A percentile compares a stretch with the other conserved stretches of the same genome.
phyloP scores from a whole-genome alignment of 1,140 invertebrate genomes.

The Drosophila saltans region DNA sequence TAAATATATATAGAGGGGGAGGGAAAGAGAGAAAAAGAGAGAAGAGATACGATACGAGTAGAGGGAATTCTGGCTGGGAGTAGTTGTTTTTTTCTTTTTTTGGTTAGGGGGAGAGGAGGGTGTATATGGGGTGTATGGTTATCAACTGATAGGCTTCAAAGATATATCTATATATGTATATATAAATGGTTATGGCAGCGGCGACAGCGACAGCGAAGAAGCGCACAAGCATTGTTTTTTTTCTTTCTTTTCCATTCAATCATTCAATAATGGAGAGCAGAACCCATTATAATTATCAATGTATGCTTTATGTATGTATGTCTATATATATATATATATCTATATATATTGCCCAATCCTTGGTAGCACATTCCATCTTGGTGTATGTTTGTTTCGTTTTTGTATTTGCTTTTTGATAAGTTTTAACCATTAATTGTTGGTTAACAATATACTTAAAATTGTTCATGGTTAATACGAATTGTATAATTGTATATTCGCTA shows the following conservation, averaged over 20 bases:
- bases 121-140: too few species aligned
- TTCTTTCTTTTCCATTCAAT: not conserved
- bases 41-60: too few species aligned
- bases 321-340: slow-evolving; percentile 1
- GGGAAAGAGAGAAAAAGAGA: too few species aligned
- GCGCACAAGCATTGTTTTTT: slow-evolving; percentile 28
- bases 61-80: too few species aligned
- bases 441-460: slow-evolving; percentile 3
- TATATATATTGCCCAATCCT: slow-evolving; percentile 2
- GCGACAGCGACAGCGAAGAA: slow-evolving; percentile 42
- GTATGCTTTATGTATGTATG: not conserved
- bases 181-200: not conserved
- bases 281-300: not conserved
- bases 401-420: slow-evolving; percentile 9
- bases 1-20: not conserved
- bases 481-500: slow-evolving; percentile 6
- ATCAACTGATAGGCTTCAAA: not conserved
- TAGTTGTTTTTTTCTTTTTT: too few species aligned
- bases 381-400: slow-evolving; percentile 24
- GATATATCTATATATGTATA: not conserved
- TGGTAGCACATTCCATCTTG: slow-evolving; percentile 20
- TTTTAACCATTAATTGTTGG: not conserved
- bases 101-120: too few species aligned
- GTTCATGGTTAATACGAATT: slow-evolving; percentile 8
- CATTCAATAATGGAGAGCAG: not conserved